A percentile compares a stretch with the other conserved stretches of the same genome.
These are phyloP conservation scores for Casuarius casuarius DNA, from an alignment of 2,113 vertebrate genomes.

Conservation along the genomic window DNA sequence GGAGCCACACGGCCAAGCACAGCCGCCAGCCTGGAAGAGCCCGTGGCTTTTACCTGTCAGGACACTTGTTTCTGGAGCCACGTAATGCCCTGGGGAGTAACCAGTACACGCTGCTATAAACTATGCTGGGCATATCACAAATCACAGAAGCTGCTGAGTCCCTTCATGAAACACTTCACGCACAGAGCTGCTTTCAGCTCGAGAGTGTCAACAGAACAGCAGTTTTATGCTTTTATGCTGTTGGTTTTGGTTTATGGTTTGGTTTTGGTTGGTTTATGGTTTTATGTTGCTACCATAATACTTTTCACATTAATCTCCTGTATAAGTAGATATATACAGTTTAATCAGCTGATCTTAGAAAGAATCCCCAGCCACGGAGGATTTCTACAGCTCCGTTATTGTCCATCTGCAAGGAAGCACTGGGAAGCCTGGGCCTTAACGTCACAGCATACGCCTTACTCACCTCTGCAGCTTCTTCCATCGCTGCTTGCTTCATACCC, in stretches of 20 bases:
- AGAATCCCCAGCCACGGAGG: no score
- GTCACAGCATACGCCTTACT: rapidly evolving
- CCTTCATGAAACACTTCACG: background rate
- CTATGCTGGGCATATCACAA: no score
- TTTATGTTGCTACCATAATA: background rate
- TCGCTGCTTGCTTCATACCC: constrained; percentile 88
- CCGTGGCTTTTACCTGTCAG: background rate
- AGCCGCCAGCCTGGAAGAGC: background rate
- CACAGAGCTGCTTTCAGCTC: background rate
- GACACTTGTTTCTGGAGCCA: background rate
- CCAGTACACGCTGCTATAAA: background rate
- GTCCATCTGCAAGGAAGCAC: background rate
- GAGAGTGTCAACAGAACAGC: background rate
- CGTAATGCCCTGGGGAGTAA: background rate
- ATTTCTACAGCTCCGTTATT: background rate
- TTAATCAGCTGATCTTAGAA: background rate
- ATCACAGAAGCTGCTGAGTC: background rate
- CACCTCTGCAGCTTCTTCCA: constrained; percentile 91
- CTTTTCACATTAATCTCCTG: background rate
- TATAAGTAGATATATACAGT: background rate
- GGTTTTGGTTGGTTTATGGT: no score
- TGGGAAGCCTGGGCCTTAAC: rapidly evolving
- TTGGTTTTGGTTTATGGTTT: no score
- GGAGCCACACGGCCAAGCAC: no score
- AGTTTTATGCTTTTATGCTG: no score